Conservation (phyloP, 2,888 invertebrate genomes). For the Dicranocentrus wangi region DNA sequence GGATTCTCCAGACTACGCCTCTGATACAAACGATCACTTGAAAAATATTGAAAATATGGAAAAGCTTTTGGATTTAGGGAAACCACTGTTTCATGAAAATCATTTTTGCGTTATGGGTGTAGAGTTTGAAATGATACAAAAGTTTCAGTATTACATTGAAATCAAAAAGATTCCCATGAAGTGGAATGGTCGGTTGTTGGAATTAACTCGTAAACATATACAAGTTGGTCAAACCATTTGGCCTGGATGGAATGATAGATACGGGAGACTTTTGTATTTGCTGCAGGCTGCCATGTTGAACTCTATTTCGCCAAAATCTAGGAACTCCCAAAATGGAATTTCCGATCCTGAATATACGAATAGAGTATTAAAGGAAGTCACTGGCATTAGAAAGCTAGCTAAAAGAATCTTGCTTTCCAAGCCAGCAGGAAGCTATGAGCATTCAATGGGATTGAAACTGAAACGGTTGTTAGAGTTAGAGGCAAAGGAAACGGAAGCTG, state of each 20-base stretch:
- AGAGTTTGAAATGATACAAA: conserved; percentile 53
- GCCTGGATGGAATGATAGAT: conserved; percentile 53
- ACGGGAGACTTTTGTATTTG: conserved; percentile 40
- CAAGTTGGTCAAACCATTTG: conserved; percentile 41
- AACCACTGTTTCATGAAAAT: conserved; percentile 42
- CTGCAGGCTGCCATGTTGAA: conserved; percentile 46
- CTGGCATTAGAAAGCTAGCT: conserved; percentile 25
- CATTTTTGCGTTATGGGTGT: conserved; percentile 50
- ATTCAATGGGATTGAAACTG: conserved; percentile 37
- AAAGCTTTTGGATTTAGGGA: conserved; percentile 20
- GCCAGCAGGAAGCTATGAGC: conserved; percentile 51
- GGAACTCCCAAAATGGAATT: background rate
- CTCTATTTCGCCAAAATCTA: conserved; percentile 1
- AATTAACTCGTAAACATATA: conserved; percentile 35
- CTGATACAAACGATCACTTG: conserved; percentile 34
- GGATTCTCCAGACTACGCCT: conserved; percentile 34
- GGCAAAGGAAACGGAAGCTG: conserved; percentile 28
- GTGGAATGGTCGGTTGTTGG: conserved; percentile 30
- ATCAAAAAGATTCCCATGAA: conserved; percentile 33
- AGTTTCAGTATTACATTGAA: conserved; percentile 53
- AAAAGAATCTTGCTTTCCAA: conserved; percentile 33
- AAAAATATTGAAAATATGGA: conserved; percentile 47
- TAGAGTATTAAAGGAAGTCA: conserved; percentile 32
- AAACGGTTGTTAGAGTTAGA: conserved; percentile 37
- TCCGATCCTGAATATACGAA: background rate